Evolutionary conservation across 2,888 invertebrate species (phyloP), one percentile per base, ranked within the genome.

Genomic region (Habrosyne pyritoides): DNA sequence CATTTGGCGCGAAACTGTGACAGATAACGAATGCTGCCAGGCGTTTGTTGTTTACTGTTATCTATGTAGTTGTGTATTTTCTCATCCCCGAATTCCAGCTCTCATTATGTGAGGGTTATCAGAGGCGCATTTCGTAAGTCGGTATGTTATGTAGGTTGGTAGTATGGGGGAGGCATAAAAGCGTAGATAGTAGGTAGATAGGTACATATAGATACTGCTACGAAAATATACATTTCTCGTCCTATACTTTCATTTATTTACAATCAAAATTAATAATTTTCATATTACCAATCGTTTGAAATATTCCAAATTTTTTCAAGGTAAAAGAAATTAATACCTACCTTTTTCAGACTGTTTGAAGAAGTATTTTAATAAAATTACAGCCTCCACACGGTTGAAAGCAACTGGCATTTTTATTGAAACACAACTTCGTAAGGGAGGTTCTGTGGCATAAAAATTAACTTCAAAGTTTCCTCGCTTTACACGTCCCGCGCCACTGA

Each of bases 1-100:
- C 54, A 51, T 54, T 54, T 30, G 36, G 22, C 47, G 47, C 21
- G 47, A 48, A 52, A 53, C 33, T 14, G 53, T 48, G 22, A 53
- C 53, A 33, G 47, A 47, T 22, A 47, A 33, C 21, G 33, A 47
- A 21, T 21, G 33, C 10, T 53, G 30, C 12, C 48, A 22, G 14
- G 8, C 22, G 36, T 42, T 42, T n/a, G 42, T 42, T 42, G 30
- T 12, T 47, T 47, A 47, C 47, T 53, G 6, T 47, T 24, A 49
- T 49, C 24, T 49, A n/a, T 26, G 48, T 24, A 14, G 24, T 24
- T 24, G 14, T n/a, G 46, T 10, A 18, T 24, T 22, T 12, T 26
- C 24, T 14, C 4, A 24, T 48, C n/a, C 12, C 26, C n/a, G 7
- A 47, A 47, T 42, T 8, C 42, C 42, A 18, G 18, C 18, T 14